Percentiles rank a stretch among this genome's conserved stretches.
Conservation (phyloP, 2,888 invertebrate species). For the Hecatera dysodea region DNA sequence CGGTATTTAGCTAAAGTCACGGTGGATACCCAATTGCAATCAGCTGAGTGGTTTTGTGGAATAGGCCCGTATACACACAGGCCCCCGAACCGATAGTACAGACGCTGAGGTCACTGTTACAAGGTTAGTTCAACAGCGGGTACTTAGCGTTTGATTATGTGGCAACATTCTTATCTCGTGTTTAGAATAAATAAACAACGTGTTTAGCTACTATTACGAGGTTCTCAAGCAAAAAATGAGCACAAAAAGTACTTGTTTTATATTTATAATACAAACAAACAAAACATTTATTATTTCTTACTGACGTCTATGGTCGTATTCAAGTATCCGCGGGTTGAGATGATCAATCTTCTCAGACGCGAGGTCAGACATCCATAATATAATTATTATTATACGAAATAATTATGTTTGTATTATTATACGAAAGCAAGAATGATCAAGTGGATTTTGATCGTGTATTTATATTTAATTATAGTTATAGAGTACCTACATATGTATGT, state of each 20-base stretch:
- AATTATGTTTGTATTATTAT: slow-evolving; percentile 37
- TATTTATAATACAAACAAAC: slow-evolving; percentile 19
- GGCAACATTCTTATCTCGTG: slow-evolving; percentile 36
- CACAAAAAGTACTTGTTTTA: slow-evolving; percentile 21
- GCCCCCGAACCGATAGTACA: slow-evolving; percentile 37
- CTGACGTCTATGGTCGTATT: slow-evolving; percentile 24
- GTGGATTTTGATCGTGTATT: slow-evolving; percentile 21
- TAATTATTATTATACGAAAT: slow-evolving; percentile 48
- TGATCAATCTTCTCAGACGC: slow-evolving; percentile 48
- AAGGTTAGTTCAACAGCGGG: slow-evolving; percentile 55
- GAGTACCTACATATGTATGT: not conserved
- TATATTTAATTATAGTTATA: slow-evolving; percentile 27
- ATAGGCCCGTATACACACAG: slow-evolving; percentile 33
- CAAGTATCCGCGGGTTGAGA: slow-evolving; percentile 17
- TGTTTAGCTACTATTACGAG: slow-evolving; percentile 18
- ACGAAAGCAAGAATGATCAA: slow-evolving; percentile 29
- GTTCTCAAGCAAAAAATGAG: slow-evolving; percentile 7
- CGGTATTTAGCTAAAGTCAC: slow-evolving; percentile 18
- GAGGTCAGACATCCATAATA: slow-evolving; percentile 48
- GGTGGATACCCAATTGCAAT: slow-evolving; percentile 33
- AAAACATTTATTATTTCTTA: slow-evolving; percentile 41
- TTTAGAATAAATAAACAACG: slow-evolving; percentile 43
- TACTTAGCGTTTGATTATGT: slow-evolving; percentile 17
- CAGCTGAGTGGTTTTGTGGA: slow-evolving; percentile 46
- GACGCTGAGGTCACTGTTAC: slow-evolving; percentile 54